Conservation (phyloP, 2,113 vertebrate genomes). For the Clarias magur region DNA sequence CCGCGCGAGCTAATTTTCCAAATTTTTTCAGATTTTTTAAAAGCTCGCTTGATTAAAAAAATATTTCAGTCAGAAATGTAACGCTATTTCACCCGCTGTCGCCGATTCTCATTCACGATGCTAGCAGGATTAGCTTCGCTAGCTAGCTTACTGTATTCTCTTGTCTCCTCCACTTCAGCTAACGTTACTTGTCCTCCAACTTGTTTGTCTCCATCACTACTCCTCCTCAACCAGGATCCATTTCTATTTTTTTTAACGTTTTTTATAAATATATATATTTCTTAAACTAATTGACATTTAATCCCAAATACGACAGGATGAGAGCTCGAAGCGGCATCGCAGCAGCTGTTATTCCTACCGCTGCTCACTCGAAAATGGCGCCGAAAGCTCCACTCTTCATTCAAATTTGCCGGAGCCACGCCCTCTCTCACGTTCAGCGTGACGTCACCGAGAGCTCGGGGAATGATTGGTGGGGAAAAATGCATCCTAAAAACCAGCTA, state of each 20-base stretch:
- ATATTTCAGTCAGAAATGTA: conserved; percentile 36
- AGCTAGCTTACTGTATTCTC: conserved; percentile 47
- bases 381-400: conserved; percentile 95
- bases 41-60: conserved; percentile 33
- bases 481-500: conserved; percentile 78
- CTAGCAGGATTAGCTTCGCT: conserved; percentile 51
- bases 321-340: conserved; percentile 59
- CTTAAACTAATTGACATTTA: conserved; percentile 4
- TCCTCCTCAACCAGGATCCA: background rate
- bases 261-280: background rate
- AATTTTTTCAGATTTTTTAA: conserved; percentile 52
- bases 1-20: conserved; percentile 37
- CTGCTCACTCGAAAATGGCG: conserved; percentile 98
- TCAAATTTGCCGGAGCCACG: conserved; percentile 93
- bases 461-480: conserved; percentile 72
- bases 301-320: conserved; percentile 26
- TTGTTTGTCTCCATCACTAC: background rate
- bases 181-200: conserved; percentile 40
- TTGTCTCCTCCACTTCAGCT: conserved; percentile 47
- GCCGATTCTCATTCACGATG: conserved; percentile 46
- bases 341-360: conserved; percentile 78
- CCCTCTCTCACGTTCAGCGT: conserved; percentile 75
- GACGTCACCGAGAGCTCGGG: conserved; percentile 69
- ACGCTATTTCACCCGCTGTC: conserved; percentile 47
- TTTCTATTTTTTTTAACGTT: too few species aligned